phyloP scores from a whole-genome alignment of 2,888 invertebrate species.

The Sicus ferrugineus region DNA sequence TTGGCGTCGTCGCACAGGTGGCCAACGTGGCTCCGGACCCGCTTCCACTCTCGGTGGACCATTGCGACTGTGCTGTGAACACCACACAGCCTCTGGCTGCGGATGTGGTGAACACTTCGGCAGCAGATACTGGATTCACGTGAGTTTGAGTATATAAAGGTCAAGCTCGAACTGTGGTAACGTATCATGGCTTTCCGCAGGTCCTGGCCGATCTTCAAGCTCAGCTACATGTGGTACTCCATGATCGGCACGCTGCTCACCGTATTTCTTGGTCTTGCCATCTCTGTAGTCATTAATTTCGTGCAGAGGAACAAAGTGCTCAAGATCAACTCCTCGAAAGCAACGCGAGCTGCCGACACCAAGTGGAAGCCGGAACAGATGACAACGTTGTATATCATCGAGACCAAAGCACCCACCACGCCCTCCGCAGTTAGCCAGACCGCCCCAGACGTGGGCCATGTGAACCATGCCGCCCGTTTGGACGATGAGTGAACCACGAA shows the following conservation, averaged over 20 bases:
- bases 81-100: conserved; percentile 40
- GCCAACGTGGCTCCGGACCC: conserved; percentile 49
- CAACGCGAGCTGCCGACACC: conserved; percentile 42
- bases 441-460: conserved; percentile 46
- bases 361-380: conserved; percentile 43
- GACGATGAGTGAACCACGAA: conserved; percentile 55
- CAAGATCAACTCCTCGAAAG: conserved; percentile 51
- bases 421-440: not conserved
- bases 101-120: not conserved
- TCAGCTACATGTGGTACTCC: conserved; percentile 92
- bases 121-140: conserved; percentile 46
- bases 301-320: conserved; percentile 55
- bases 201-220: conserved; percentile 70
- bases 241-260: conserved; percentile 80
- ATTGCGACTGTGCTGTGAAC: conserved; percentile 59
- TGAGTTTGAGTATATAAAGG: conserved; percentile 40
- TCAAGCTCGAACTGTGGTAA: not conserved
- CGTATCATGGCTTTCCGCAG: conserved; percentile 48
- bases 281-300: conserved; percentile 72
- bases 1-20: conserved; percentile 62
- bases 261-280: conserved; percentile 74
- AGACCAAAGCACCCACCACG: conserved; percentile 20
- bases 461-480: conserved; percentile 59
- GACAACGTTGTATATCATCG: conserved; percentile 37
- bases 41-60: conserved; percentile 52